A percentile compares a stretch with the other conserved stretches of the same genome.
Evolutionary conservation across 2,113 vertebrate genomes (phyloP).

Genomic region (human (Homo sapiens)): DNA sequence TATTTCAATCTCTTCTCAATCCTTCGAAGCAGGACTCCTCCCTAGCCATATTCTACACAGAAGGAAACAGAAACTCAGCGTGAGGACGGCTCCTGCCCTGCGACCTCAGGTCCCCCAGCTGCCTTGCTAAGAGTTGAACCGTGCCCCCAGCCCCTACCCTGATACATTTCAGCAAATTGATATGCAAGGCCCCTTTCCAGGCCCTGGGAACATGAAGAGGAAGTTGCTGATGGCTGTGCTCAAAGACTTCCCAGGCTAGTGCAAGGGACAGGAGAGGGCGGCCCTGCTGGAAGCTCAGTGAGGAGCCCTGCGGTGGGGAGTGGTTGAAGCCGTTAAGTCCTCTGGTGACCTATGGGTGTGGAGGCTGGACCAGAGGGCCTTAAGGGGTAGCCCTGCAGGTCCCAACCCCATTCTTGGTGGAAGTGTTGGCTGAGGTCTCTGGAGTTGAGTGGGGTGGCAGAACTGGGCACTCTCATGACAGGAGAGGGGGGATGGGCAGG

Average conservation of each 20-base stretch:
- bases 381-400: rapidly evolving
- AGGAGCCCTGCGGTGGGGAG: neutral
- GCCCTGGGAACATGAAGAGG: neutral
- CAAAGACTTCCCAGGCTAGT: neutral
- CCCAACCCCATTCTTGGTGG: neutral
- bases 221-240: neutral
- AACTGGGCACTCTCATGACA: neutral
- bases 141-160: neutral
- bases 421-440: neutral
- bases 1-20: neutral
- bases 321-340: neutral
- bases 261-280: neutral
- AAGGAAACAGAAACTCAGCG: neutral
- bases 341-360: neutral
- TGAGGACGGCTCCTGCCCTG: neutral
- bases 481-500: neutral
- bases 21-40: neutral
- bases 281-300: rapidly evolving
- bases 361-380: neutral
- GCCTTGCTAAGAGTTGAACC: neutral
- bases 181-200: neutral
- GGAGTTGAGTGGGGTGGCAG: neutral
- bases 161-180: neutral
- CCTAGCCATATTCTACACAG: neutral
- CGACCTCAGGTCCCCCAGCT: neutral